Conservation (phyloP, 2,888 invertebrate species). For the Nephrotoma appendiculata region DNA sequence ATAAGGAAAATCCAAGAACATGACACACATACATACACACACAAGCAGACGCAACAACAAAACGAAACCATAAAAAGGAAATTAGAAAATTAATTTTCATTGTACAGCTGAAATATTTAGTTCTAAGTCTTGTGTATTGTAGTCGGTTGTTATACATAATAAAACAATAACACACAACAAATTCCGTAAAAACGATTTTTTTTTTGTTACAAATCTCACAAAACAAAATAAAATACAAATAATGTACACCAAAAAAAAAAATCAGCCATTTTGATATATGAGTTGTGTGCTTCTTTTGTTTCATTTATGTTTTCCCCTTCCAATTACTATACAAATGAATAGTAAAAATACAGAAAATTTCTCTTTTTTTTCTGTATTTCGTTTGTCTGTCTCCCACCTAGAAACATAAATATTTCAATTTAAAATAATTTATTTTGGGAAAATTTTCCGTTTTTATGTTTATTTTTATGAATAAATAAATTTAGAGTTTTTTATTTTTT, state of each 20-base stretch:
- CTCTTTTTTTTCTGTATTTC: neutral
- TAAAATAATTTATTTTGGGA: neutral
- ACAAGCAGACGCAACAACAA: too few species aligned
- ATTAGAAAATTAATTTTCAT: neutral
- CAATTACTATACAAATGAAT: neutral
- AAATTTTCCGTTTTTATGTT: neutral
- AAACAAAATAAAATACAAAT: neutral
- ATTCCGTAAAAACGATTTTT: neutral
- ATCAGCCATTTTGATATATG: neutral
- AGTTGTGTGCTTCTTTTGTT: neutral
- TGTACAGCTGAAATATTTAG: neutral
- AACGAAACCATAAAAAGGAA: neutral
- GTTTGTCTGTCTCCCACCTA: neutral
- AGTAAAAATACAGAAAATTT: neutral
- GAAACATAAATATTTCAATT: neutral
- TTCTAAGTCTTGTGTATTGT: neutral
- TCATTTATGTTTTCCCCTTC: neutral
- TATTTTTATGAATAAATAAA: neutral
- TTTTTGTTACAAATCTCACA: neutral
- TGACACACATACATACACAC: too few species aligned
- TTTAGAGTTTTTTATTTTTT: neutral
- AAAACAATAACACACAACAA: neutral
- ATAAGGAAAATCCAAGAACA: neutral
- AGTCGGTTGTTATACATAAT: neutral
- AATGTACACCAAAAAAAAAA: neutral